Evolutionary conservation across 2,797 vertebrate genomes (phyloP), one percentile per base, ranked within the genome.

Genomic region (Galago senegalensis): DNA sequence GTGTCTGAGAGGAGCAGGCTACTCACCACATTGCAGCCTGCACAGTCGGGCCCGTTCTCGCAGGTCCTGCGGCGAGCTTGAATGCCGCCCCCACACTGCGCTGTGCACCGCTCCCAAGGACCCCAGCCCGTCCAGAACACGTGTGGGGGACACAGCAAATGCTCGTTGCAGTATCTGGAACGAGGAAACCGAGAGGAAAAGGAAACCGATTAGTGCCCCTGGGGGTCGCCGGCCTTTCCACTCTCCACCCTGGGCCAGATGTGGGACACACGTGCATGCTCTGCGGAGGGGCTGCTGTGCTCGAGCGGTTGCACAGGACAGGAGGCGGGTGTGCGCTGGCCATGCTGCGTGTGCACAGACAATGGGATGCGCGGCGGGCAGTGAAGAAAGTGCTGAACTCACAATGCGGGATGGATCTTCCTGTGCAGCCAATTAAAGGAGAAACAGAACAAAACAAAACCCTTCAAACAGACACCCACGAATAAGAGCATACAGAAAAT

Each of bases 101-200:
- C 99, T 0, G 99, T 99, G 98, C 99, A 99, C 73, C 99, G 99
- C 93, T 99, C 99, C 99, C 99, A 99, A 0, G 99, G 98, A 23
- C 99, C 99, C 99, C 99, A 99, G 92, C 99, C 99, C 2, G 99
- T 99, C 99, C 99, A 99, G 98, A 99, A 99, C 92, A 99, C 95
- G 0, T 99, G 99, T 0, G 99, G 99, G 0, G 99, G 99, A 97
- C 99, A 99, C 93, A 99, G 98, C 97, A 99, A 98, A 95, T 99
- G 99, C 97, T 99, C 99, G 21, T 99, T 99, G 98, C 99, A 99
- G 98, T 99, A 99, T 98, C 99, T 99, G 98, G 8, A 65, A 93
- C 4, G 97, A 95, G 95, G 69, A 69, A 31, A 95, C 58, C 92
- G 5, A 96, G 87, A 67, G 81, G 96, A 84, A 56, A 69, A 85